Conservation (phyloP, 2,113 vertebrate genomes). For the Sceloporus undulatus region DNA sequence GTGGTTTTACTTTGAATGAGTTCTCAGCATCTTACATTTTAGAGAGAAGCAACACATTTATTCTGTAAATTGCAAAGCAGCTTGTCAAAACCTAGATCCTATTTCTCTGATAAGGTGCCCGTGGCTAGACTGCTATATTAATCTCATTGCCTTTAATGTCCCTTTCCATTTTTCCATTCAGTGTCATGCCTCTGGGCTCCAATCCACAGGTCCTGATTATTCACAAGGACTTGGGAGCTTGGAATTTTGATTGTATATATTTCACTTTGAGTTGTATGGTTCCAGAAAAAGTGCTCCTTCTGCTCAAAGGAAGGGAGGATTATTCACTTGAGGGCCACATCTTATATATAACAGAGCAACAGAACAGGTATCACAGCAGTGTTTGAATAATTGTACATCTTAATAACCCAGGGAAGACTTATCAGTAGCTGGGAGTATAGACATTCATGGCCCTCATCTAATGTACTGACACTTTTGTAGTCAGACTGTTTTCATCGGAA, state of each 20-base stretch:
- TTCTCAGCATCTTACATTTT: constrained; percentile 37
- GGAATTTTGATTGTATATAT: background rate
- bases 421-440: background rate
- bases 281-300: background rate
- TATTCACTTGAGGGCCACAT: background rate
- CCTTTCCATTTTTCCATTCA: constrained; percentile 30
- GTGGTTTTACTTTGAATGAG: constrained; percentile 40
- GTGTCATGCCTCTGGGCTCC: background rate
- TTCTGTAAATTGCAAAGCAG: constrained; percentile 54
- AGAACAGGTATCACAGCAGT: background rate
- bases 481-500: background rate
- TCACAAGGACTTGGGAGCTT: background rate
- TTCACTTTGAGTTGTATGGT: background rate
- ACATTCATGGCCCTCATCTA: background rate
- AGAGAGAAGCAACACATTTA: constrained; percentile 53
- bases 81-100: constrained; percentile 34
- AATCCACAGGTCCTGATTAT: background rate
- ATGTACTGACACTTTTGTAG: background rate
- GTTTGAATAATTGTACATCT: background rate
- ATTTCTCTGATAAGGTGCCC: constrained; percentile 37
- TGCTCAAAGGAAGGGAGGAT: background rate
- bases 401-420: background rate
- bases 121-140: constrained; percentile 51
- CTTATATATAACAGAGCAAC: background rate
- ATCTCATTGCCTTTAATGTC: constrained; percentile 52